Evolutionary conservation across 1,140 invertebrate species (phyloP), one percentile per base, ranked within the genome.

Genomic region (Eulimnadia texana): DNA sequence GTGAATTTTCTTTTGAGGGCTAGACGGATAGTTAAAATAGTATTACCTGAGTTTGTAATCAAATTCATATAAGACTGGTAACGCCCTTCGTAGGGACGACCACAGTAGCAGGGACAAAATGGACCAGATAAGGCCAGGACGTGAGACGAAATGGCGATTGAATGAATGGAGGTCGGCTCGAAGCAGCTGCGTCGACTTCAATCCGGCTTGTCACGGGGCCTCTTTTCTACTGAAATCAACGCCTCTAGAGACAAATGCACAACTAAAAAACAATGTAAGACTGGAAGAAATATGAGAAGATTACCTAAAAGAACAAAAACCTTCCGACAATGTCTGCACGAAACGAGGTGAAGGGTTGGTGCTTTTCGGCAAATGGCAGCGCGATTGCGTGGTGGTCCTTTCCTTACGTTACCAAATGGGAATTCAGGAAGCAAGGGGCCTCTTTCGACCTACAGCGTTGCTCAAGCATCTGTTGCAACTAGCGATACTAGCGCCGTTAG

Each of bases 1-100:
- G n/a, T n/a, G n/a, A n/a, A n/a, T n/a, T n/a, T n/a, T n/a, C n/a
- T n/a, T n/a, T n/a, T n/a, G n/a, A n/a, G n/a, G n/a, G n/a, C n/a
- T n/a, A n/a, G n/a, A n/a, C n/a, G n/a, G n/a, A n/a, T n/a, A n/a
- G n/a, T n/a, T 42, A 42, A 42, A 42, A 42, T 6, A 42, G 6
- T 42, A 42, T 42, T 42, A 61, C 60, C 60, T 61, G 60, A 61
- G 42, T 61, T 29, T 19, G 24, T 61, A 61, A 53, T 54, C 60
- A 61, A 61, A 61, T 27, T 61, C 60, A 61, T 61, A 61, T 61
- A 61, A 61, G 53, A 61, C 33, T 57, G 55, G 55, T 57, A 29
- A 57, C 33, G 55, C 33, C 55, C 55, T 57, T 57, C 55, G 55
- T 57, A 57, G 55, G 55, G 55, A 57, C 55, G 33, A 42, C 33